Conservation (phyloP, 2,888 invertebrate genomes). For the Nephrotoma flavescens region DNA sequence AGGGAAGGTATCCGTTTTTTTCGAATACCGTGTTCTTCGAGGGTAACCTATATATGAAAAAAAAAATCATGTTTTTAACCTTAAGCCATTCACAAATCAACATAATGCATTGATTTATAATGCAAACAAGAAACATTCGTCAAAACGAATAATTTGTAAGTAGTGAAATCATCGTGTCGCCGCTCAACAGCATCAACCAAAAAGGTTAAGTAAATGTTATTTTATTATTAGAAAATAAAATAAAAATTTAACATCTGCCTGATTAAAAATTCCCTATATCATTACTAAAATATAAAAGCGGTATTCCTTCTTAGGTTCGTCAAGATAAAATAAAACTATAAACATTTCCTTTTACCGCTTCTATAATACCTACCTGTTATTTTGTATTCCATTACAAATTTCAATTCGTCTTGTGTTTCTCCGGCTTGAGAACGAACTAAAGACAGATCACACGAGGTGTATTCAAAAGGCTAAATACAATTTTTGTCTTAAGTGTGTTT, state of each 20-base stretch:
- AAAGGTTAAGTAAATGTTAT: not conserved
- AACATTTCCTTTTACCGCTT: not conserved
- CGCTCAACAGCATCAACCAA: not conserved
- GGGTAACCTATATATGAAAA: too few relatives aligned
- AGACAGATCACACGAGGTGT: not conserved
- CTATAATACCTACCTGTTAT: not conserved
- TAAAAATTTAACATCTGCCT: not conserved
- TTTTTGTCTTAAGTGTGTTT: not conserved
- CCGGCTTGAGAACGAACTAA: not conserved
- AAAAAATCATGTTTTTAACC: too few relatives aligned
- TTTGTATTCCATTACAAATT: not conserved
- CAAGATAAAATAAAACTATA: not conserved
- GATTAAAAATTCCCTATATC: not conserved
- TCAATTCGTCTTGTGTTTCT: not conserved
- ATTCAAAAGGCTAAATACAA: not conserved
- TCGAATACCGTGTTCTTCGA: too few relatives aligned
- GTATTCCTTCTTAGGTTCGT: not conserved
- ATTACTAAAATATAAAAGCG: not conserved
- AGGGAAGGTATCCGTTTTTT: too few relatives aligned
- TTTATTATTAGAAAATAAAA: not conserved
- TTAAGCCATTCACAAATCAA: too few relatives aligned
- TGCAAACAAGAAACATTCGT: too few relatives aligned
- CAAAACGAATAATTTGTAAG: too few relatives aligned
- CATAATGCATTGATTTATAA: too few relatives aligned
- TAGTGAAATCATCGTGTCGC: not conserved